Evolutionary conservation across 2,113 vertebrate genomes (phyloP).

Genomic region (Mesocricetus auratus): DNA sequence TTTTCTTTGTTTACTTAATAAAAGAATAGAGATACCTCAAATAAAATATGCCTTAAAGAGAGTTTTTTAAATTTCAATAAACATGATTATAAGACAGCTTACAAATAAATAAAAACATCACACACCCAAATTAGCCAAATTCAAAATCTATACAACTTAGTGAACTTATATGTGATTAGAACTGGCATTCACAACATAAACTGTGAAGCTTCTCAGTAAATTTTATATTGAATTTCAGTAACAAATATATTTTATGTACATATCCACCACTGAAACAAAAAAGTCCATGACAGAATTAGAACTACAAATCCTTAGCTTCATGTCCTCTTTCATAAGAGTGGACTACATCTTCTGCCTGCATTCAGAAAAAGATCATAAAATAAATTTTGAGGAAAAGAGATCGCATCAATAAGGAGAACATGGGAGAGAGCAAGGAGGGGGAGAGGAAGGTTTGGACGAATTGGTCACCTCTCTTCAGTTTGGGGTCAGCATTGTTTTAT

Average conservation of each 20-base stretch:
- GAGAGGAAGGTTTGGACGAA: neutral
- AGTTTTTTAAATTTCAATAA: neutral
- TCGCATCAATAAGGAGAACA: neutral
- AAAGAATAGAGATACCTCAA: slow-evolving; percentile 23
- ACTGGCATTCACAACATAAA: neutral
- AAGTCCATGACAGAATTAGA: neutral
- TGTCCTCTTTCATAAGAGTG: neutral
- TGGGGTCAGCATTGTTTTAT: neutral
- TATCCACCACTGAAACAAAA: neutral
- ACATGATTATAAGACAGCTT: neutral
- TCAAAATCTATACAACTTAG: neutral
- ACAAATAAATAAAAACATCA: neutral
- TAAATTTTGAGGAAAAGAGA: neutral
- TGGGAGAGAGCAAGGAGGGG: accelerated
- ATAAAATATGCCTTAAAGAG: neutral
- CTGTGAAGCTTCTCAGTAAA: neutral
- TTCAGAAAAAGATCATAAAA: neutral
- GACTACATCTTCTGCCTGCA: neutral
- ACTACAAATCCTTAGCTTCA: neutral
- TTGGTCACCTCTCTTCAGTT: neutral
- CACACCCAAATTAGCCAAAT: neutral
- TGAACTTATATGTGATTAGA: neutral
- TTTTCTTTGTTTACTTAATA: slow-evolving; percentile 14
- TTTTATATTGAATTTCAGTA: neutral
- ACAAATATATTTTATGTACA: neutral